Evolutionary conservation across 2,888 invertebrate species (phyloP).

Genomic region (Drosophila paramelanica): DNA sequence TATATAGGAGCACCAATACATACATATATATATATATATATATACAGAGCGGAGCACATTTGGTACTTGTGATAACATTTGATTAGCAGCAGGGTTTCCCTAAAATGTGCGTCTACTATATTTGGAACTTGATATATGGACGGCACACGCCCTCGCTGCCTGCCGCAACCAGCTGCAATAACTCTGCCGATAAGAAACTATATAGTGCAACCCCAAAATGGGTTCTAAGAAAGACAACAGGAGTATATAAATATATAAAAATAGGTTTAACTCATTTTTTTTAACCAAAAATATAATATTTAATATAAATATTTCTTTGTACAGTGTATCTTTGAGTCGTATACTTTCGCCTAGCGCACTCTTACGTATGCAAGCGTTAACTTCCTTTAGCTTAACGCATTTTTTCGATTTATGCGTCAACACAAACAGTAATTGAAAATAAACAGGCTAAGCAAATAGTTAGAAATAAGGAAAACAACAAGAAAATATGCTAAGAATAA

Average conservation of each 20-base stretch:
- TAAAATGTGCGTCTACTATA: constrained; percentile 37
- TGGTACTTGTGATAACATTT: constrained; percentile 65
- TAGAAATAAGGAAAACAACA: constrained; percentile 7
- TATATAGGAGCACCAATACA: constrained; percentile 49
- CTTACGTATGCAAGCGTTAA: constrained; percentile 37
- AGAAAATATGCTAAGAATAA: neutral
- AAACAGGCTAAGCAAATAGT: constrained; percentile 63
- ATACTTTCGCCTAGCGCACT: neutral
- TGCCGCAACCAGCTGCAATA: neutral
- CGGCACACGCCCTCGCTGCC: constrained; percentile 55
- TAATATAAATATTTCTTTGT: too few relatives aligned
- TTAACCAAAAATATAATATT: too few relatives aligned
- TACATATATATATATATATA: neutral
- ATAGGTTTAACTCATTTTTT: too few relatives aligned
- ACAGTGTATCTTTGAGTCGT: neutral
- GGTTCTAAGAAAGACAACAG: too few relatives aligned
- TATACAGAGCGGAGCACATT: constrained; percentile 8
- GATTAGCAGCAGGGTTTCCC: constrained; percentile 47
- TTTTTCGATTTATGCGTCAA: constrained; percentile 57
- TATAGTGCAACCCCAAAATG: neutral
- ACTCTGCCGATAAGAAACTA: constrained; percentile 15
- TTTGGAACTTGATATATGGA: constrained; percentile 62
- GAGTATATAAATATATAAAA: too few relatives aligned
- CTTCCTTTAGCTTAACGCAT: constrained; percentile 39
- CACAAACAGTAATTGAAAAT: constrained; percentile 73